Base-by-base conservation (phyloP, 2,113 vertebrate species). In the Pterocles burchelli region DNA sequence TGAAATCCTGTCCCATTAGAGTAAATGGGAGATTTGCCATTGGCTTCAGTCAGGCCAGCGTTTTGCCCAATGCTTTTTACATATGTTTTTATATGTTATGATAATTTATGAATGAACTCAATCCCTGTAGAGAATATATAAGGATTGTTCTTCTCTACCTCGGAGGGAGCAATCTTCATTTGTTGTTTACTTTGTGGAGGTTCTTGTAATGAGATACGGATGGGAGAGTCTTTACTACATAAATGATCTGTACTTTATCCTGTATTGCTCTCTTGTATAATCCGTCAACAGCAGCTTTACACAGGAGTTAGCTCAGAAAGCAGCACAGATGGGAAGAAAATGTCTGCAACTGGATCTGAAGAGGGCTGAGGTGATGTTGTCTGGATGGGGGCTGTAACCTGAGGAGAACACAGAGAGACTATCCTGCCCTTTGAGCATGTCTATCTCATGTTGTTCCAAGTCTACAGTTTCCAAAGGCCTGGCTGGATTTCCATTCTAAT, bases 1-100 rank as follows among this genome's bases (percentile, higher is more conserved):
- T 88, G 49, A 93, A 89, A 85, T 96, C 58, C 66, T 76, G 54
- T 92, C 93, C 84, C 36, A 1, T 68, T 85, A 78, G 81, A 83
- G 46, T 63, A 89, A 93, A 46, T 66, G 75, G 89, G 96, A 96
- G 62, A 33, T 73, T 67, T 96, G 94, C 91, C 93, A 96, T 85
- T 70, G 71, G 70, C 58, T 79, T 62, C 26, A 87, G 66, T 61
- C 66, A 93, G 77, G 87, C 80, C 81, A 85, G 61, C 3, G 0
- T 92, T 95, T 93, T 54, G 89, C 73, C 72, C 10, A 54, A 45
- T 89, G 85, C 51, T 55, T 92, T 89, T 85, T 81, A 85, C 43
- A 48, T 93, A 46, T 74, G 79, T 77, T 92, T 87, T 81, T 82
- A 59, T 78, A 87, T 54, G 36, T 95, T 94, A 78, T 17, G 63